These are phyloP conservation scores for Tyria jacobaeae DNA, from an alignment of 2,888 invertebrate species.

Conservation along the genomic window DNA sequence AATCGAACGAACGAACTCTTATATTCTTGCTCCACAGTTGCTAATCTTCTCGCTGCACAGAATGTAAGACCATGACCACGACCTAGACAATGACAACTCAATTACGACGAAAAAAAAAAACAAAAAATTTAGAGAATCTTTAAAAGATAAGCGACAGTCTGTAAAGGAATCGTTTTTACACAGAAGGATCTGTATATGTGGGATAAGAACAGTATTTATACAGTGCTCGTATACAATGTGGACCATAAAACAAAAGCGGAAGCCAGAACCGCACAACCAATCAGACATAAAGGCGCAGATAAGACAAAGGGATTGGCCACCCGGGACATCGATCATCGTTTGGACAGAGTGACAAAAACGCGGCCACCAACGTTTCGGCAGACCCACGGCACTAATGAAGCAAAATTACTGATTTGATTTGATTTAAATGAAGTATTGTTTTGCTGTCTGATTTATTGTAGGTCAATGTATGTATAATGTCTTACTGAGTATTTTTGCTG, in stretches of 20 bases:
- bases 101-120: background rate
- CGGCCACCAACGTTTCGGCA: background rate
- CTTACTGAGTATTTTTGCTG: no score
- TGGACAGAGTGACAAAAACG: conserved; percentile 28
- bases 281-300: conserved; percentile 38
- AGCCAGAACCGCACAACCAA: conserved; percentile 35
- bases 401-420: no score
- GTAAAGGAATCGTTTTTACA: conserved; percentile 18
- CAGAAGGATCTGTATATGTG: conserved; percentile 23
- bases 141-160: conserved; percentile 18
- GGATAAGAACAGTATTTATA: conserved; percentile 39
- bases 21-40: no score
- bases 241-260: conserved; percentile 42
- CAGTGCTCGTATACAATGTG: conserved; percentile 26
- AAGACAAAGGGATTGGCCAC: conserved; percentile 41
- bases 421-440: no score
- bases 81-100: background rate
- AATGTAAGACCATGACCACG: no score
- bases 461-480: no score
- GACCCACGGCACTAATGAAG: background rate
- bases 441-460: no score
- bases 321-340: conserved; percentile 50
- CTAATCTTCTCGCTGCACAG: no score
- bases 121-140: conserved; percentile 18
- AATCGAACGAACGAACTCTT: no score